Evolutionary conservation across 2,888 invertebrate species (phyloP).

Genomic region (Metopia argyrocephala): DNA sequence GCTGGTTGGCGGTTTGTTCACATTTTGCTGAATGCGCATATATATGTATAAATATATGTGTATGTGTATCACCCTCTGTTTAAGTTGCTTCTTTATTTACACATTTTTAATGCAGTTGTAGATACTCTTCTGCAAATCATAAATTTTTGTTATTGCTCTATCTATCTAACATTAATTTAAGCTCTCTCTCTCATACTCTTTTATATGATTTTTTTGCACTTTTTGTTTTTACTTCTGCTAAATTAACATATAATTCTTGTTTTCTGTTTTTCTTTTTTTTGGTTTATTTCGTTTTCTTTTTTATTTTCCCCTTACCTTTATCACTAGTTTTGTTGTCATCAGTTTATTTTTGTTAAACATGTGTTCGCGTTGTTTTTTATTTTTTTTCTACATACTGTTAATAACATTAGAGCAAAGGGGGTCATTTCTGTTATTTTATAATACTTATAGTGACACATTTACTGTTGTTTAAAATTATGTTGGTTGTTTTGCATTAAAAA

Average conservation of each 20-base stretch:
- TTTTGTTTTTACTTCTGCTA: background rate
- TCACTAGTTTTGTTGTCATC: conserved; percentile 37
- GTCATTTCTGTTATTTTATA: conserved; percentile 3
- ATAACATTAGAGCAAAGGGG: conserved; percentile 32
- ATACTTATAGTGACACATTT: conserved; percentile 17
- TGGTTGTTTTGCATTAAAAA: background rate
- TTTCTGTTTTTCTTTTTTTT: background rate
- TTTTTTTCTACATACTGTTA: conserved; percentile 10
- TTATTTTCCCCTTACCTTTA: conserved; percentile 21
- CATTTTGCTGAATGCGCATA: conserved; percentile 58
- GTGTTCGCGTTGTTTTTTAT: conserved; percentile 18
- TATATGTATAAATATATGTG: conserved; percentile 14
- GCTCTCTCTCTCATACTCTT: background rate
- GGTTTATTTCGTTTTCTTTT: background rate
- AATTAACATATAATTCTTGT: conserved; percentile 1
- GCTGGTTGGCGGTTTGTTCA: conserved; percentile 52
- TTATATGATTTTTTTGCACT: background rate
- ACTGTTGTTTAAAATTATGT: background rate
- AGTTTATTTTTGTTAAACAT: conserved; percentile 41
- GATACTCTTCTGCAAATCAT: conserved; percentile 47
- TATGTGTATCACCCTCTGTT: conserved; percentile 60
- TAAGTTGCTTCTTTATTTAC: conserved; percentile 62
- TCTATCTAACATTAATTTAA: background rate
- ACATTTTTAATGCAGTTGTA: conserved; percentile 49
- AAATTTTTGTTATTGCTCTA: conserved; percentile 5